Base-by-base conservation (phyloP, 2,113 vertebrate genomes). In the Oophaga pumilio region DNA sequence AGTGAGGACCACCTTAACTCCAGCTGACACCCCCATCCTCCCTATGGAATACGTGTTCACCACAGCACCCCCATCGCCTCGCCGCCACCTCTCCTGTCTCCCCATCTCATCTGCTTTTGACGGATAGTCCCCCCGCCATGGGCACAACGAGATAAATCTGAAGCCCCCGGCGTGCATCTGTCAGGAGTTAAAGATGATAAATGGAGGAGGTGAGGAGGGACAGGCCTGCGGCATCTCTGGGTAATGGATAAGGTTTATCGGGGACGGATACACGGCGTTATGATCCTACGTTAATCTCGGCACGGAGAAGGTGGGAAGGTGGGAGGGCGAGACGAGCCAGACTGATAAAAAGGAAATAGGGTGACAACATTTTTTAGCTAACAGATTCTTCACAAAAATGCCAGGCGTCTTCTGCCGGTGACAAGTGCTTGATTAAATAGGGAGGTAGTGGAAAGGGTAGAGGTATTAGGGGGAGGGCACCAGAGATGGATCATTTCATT, bases 131-230 rank as follows among this genome's bases (percentile, higher is more conserved):
- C 33, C 18, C 90, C 92, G 94, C 93, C 91, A 89, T 90, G 92
- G 92, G 93, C 89, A 93, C 87, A 90, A 94, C 91, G 93, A 96
- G 96, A 98, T 97, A 96, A 96, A 97, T 97, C 94, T 95, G 93
- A 94, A 93, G 93, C 92, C 93, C 92, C 93, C 80, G 66, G 91
- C 90, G 91, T 91, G 71, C 87, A 95, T 95, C 96, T 99, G 98
- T 98, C 98, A 98, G 1, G 95, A 92, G 92, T 96, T 99, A 99
- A 99, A 98, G 97, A 99, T 99, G 98, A 99, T 99, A 98, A 97
- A 99, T 99, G 97, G 95, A 93, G 93, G 95, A 95, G 95, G 96
- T 95, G 95, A 95, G 94, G 90, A 90, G 90, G 94, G 94, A 94
- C 94, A 93, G 93, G 91, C 93, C 93, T 89, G 87, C 91, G 87